Evolutionary conservation across 1,140 invertebrate genomes (phyloP).

Genomic region (Andrena cerasifolii): DNA sequence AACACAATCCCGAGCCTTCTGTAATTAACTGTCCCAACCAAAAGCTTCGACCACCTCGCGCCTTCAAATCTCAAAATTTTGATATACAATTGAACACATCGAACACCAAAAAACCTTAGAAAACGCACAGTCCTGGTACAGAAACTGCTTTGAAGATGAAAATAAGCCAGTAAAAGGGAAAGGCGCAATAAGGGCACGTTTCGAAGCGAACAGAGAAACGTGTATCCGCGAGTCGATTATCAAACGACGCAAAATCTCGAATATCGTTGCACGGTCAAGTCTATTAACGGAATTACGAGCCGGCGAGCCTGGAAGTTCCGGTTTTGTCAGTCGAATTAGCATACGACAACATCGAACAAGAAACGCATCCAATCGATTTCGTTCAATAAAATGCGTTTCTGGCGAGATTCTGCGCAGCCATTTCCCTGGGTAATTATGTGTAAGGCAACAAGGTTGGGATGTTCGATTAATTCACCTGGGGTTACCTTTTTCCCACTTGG

Average conservation of each 20-base stretch:
- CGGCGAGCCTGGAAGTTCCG: constrained; percentile 11
- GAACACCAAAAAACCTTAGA: too few species aligned
- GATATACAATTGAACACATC: too few species aligned
- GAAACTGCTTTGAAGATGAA: neutral
- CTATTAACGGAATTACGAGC: constrained; percentile 5
- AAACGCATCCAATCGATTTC: constrained; percentile 26
- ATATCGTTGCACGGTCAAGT: constrained; percentile 10
- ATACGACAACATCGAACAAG: constrained; percentile 13
- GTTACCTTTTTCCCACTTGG: constrained; percentile 8
- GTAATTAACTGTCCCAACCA: too few species aligned
- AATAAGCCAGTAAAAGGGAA: neutral
- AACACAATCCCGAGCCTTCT: too few species aligned
- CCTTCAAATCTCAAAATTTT: too few species aligned
- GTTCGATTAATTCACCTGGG: constrained; percentile 38
- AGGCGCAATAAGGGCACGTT: neutral
- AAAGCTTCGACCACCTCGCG: too few species aligned
- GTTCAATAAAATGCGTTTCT: neutral
- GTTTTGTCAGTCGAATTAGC: constrained; percentile 43
- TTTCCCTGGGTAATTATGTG: constrained; percentile 41
- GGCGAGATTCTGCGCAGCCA: constrained; percentile 10
- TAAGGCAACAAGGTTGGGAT: constrained; percentile 42
- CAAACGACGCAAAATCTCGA: neutral
- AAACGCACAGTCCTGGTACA: too few species aligned
- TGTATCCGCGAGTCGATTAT: neutral
- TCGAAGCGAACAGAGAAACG: neutral